Percentiles rank a stretch among this genome's conserved stretches.
Conservation (phyloP, 2,797 vertebrate species). For the Enteromius viviparus region DNA sequence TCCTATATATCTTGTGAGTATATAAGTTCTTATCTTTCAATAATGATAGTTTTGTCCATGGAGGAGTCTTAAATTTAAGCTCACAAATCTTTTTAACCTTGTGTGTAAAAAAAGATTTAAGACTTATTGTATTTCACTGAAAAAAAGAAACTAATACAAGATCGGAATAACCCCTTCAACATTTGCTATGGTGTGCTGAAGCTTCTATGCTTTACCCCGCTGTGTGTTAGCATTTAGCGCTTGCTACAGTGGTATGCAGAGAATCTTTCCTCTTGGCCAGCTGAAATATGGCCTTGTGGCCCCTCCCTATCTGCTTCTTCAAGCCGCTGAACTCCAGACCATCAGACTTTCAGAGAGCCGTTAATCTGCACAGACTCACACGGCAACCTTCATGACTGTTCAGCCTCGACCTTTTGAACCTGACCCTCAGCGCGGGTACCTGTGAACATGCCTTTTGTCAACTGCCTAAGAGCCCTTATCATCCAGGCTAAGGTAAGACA, state of each 20-base stretch:
- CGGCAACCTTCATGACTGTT: slow-evolving; percentile 41
- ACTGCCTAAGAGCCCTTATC: slow-evolving; percentile 53
- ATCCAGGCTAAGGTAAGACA: slow-evolving; percentile 54
- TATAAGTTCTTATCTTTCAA: neutral
- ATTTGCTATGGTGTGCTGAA: neutral
- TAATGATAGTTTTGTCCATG: neutral
- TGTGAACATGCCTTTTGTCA: slow-evolving; percentile 50
- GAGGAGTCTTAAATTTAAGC: neutral
- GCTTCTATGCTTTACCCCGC: neutral
- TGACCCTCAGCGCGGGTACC: slow-evolving; percentile 33
- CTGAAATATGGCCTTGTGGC: slow-evolving; percentile 45
- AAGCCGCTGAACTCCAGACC: slow-evolving; percentile 19
- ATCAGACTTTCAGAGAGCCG: neutral
- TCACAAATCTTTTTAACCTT: neutral
- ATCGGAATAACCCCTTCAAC: neutral
- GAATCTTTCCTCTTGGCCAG: slow-evolving; percentile 56
- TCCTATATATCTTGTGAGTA: neutral
- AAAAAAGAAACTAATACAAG: neutral
- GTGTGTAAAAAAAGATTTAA: neutral
- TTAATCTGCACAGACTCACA: slow-evolving; percentile 23
- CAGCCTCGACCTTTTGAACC: slow-evolving; percentile 43
- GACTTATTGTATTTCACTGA: neutral
- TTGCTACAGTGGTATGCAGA: slow-evolving; percentile 44
- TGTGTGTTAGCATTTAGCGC: slow-evolving; percentile 26
- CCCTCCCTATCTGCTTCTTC: slow-evolving; percentile 40